phyloP scores from a whole-genome alignment of 2,797 vertebrate genomes.

The Balearica regulorum region DNA sequence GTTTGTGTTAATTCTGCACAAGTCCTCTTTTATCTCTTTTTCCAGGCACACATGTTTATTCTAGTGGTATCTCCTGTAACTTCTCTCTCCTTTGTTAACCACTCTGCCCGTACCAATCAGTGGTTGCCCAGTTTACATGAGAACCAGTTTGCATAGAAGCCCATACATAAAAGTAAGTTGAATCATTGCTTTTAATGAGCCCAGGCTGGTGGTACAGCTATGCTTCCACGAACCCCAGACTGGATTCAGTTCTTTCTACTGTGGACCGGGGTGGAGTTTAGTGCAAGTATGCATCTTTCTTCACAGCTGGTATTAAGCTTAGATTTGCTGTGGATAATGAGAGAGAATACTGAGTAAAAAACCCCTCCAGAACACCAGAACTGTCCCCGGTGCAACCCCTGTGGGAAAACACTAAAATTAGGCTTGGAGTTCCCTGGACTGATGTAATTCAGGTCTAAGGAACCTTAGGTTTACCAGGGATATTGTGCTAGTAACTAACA shows the following conservation, averaged over 20 bases:
- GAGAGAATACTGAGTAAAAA: background rate
- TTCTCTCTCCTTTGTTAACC: background rate
- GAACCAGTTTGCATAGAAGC: background rate
- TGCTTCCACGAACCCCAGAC: background rate
- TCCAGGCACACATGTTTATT: background rate
- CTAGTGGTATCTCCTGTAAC: background rate
- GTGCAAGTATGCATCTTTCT: background rate
- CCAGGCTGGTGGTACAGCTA: background rate
- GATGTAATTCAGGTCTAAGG: background rate
- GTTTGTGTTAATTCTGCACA: background rate
- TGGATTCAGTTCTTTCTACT: background rate
- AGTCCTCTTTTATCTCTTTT: background rate
- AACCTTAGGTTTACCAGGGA: background rate
- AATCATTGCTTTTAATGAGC: background rate
- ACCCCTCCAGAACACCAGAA: background rate
- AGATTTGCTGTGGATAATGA: background rate
- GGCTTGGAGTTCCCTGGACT: background rate
- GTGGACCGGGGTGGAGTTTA: background rate
- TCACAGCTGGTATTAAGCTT: background rate
- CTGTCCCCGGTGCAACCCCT: background rate
- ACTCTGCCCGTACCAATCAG: accelerated
- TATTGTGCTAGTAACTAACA: background rate
- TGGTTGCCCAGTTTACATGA: background rate
- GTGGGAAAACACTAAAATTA: background rate
- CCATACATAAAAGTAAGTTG: accelerated